phyloP scores from a whole-genome alignment of 2,888 invertebrate genomes.

The Elysia crispata region DNA sequence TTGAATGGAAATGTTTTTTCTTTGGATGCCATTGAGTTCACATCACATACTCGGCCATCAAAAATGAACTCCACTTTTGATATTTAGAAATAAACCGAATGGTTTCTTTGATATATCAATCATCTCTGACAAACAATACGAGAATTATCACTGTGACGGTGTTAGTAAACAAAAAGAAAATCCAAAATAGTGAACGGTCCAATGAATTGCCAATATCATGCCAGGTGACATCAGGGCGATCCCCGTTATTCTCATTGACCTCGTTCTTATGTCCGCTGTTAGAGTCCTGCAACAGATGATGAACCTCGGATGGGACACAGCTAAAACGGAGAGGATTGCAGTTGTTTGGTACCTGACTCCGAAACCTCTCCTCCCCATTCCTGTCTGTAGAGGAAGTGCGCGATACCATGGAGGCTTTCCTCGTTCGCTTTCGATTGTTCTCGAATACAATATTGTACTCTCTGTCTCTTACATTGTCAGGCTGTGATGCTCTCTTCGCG shows the following conservation, averaged over 20 bases:
- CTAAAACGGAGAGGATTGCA: background rate
- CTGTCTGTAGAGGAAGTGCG: no score
- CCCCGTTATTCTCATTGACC: background rate
- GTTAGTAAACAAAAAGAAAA: conserved; percentile 57
- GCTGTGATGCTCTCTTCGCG: no score
- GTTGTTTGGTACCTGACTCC: background rate
- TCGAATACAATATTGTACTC: no score
- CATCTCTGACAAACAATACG: conserved; percentile 48
- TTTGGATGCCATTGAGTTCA: no score
- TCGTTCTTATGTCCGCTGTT: no score
- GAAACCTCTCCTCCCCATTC: conserved; percentile 21
- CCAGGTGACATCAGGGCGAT: conserved; percentile 51
- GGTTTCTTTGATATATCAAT: background rate
- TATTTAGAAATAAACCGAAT: no score
- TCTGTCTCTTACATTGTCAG: no score
- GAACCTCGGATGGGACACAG: background rate
- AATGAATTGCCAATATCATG: conserved; percentile 58
- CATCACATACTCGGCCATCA: no score
- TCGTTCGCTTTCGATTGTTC: no score
- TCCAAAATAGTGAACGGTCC: conserved; percentile 58
- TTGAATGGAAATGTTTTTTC: no score
- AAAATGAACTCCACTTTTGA: no score
- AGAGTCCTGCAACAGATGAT: conserved; percentile 17
- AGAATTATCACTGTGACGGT: conserved; percentile 53
- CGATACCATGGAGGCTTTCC: no score